Percentiles rank a stretch among this genome's conserved stretches.
Evolutionary conservation across 2,888 invertebrate species (phyloP).

Genomic region (Altica lythri): DNA sequence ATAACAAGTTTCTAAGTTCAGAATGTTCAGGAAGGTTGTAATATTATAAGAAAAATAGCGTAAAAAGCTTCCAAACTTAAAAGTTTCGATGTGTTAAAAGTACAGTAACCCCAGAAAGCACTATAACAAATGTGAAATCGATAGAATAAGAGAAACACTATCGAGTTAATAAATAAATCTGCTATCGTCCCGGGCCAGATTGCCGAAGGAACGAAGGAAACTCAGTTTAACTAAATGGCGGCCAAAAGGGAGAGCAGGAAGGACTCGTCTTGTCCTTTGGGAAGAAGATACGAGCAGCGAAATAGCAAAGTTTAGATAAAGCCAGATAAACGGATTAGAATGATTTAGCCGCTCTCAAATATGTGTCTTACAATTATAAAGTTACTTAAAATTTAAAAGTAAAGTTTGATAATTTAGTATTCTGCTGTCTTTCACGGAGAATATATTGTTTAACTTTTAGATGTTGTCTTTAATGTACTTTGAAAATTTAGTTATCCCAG

Average conservation of each 20-base stretch:
- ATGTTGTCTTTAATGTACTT: conserved; percentile 25
- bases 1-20: too few species aligned
- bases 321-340: conserved; percentile 55
- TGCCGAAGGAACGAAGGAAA: conserved; percentile 32
- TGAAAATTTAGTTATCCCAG: too few species aligned
- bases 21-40: too few species aligned
- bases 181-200: conserved; percentile 28
- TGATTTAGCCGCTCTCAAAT: conserved; percentile 54
- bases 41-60: too few species aligned
- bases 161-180: conserved; percentile 24
- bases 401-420: conserved; percentile 43
- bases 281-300: conserved; percentile 48
- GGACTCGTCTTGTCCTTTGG: conserved; percentile 44
- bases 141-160: conserved; percentile 23
- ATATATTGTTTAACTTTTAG: conserved; percentile 22
- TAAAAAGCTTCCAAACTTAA: too few species aligned
- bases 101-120: neutral
- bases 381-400: conserved; percentile 50
- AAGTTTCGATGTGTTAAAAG: too few species aligned
- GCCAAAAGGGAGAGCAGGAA: conserved; percentile 39
- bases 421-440: conserved; percentile 12
- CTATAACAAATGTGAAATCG: conserved; percentile 16
- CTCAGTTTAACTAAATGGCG: conserved; percentile 41
- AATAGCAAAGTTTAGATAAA: conserved; percentile 54
- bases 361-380: conserved; percentile 52